Evolutionary conservation across 2,888 invertebrate species (phyloP).

Genomic region (Pedicia rivosa): DNA sequence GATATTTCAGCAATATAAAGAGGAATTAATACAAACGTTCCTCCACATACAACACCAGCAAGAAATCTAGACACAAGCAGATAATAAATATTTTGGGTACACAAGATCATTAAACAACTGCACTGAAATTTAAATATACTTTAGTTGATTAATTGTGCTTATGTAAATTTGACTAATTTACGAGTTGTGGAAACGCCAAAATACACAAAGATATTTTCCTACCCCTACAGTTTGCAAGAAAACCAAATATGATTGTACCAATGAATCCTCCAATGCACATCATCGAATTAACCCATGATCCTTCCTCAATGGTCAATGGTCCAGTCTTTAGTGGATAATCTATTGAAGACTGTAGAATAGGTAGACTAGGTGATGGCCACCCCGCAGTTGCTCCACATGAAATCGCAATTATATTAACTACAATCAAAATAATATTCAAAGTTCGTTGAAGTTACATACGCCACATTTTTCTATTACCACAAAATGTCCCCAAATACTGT

Average conservation of each 20-base stretch:
- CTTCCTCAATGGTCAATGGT: too few relatives aligned
- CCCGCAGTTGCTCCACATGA: too few relatives aligned
- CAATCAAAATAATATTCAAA: too few relatives aligned
- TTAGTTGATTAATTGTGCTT: not conserved
- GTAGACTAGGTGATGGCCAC: too few relatives aligned
- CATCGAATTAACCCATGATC: slow-evolving; percentile 25
- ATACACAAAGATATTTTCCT: slow-evolving; percentile 20
- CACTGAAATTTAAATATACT: slow-evolving; percentile 14
- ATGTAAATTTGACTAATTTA: not conserved
- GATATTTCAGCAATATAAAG: slow-evolving; percentile 8
- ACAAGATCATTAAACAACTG: slow-evolving; percentile 8
- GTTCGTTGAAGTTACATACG: too few relatives aligned
- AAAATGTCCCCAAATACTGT: too few relatives aligned
- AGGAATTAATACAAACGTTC: slow-evolving; percentile 5
- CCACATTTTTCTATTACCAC: too few relatives aligned
- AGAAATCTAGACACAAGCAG: slow-evolving; percentile 7
- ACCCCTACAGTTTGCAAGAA: slow-evolving; percentile 19
- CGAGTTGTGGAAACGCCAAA: slow-evolving; percentile 22
- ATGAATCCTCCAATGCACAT: slow-evolving; percentile 26
- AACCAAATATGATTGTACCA: slow-evolving; percentile 20
- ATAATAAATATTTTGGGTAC: slow-evolving; percentile 4
- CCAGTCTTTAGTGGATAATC: too few relatives aligned
- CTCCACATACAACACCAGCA: slow-evolving; percentile 9
- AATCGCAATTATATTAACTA: too few relatives aligned
- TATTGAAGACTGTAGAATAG: too few relatives aligned